Base-by-base conservation (phyloP, 2,113 vertebrate species). In the Sturnira hondurensis region DNA sequence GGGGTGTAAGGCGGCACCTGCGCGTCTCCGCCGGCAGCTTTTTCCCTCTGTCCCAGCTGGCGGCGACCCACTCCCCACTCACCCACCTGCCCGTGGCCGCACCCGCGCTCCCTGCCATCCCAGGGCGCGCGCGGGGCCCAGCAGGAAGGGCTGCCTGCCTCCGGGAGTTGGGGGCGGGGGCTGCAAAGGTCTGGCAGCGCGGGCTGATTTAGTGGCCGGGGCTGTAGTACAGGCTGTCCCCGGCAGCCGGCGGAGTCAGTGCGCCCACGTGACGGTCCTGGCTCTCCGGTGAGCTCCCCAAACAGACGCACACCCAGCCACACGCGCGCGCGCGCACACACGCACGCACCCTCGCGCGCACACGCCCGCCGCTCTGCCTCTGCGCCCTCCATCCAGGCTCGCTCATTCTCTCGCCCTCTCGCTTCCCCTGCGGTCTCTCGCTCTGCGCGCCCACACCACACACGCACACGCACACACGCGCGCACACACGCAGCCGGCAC, bases 231-330 rank as follows among this genome's bases (percentile, higher is more conserved):
- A 97, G 98, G 97, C 97, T 58, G 98, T 98, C 96, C 98, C 97
- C 98, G 90, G 97, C 95, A 97, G 97, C 97, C 96, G 96, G 97
- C 96, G 98, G 97, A 97, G 97, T 90, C 97, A 97, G 98, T 97
- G 98, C 97, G 97, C 97, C 96, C 98, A 98, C 98, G 98, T 98
- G 98, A 98, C 95, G 96, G 98, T 97, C 84, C 95, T 89, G 97
- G 98, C 97, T 93, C 96, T 98, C 96, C 97, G 98, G 97, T 98
- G 97, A 98, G 87, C 97, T 97, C 94, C 97, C 96, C 97, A 97
- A 98, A 98, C 98, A 95, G 97, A 97, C 98, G 87, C 98, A 86
- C 97, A 43, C 95, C 96, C 97, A 93, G 94, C 81, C 96, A 88
- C 95, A 47, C 95, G 52, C 96, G 26, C 97, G 82, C 92, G 4